phyloP scores from a whole-genome alignment of 2,113 vertebrate species.

The Ceyx cyanopectus region DNA sequence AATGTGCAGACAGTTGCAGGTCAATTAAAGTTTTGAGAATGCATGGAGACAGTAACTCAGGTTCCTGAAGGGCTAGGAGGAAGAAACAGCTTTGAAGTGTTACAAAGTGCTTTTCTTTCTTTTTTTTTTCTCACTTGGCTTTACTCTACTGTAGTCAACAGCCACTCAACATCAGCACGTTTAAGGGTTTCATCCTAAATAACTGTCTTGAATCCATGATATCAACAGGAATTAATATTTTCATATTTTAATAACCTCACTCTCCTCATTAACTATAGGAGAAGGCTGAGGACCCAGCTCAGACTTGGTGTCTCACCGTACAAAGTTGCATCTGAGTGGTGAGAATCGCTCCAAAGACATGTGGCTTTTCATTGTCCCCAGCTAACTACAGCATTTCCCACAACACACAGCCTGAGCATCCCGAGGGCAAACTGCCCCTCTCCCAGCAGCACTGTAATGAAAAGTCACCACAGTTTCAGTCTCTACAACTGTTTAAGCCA shows the following conservation, averaged over 20 bases:
- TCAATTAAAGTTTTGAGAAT: neutral
- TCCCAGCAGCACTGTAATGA: neutral
- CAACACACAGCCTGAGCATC: neutral
- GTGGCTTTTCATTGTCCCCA: neutral
- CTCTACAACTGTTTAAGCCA: neutral
- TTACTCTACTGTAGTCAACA: neutral
- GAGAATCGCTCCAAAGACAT: neutral
- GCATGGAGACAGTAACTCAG: neutral
- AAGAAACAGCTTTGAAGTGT: neutral
- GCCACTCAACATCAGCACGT: neutral
- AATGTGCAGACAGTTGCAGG: accelerated
- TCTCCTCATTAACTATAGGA: neutral
- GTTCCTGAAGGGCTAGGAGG: neutral
- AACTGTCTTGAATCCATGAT: neutral
- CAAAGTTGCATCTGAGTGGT: neutral
- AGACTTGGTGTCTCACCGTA: neutral
- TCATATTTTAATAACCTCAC: neutral
- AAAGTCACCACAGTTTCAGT: neutral
- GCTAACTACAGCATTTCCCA: neutral
- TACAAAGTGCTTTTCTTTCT: neutral
- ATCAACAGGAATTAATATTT: neutral
- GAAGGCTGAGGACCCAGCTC: neutral
- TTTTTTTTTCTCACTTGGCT: neutral
- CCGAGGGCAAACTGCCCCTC: neutral
- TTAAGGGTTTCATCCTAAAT: neutral